phyloP scores from a whole-genome alignment of 2,113 vertebrate genomes.

The Spermophilus dauricus region DNA sequence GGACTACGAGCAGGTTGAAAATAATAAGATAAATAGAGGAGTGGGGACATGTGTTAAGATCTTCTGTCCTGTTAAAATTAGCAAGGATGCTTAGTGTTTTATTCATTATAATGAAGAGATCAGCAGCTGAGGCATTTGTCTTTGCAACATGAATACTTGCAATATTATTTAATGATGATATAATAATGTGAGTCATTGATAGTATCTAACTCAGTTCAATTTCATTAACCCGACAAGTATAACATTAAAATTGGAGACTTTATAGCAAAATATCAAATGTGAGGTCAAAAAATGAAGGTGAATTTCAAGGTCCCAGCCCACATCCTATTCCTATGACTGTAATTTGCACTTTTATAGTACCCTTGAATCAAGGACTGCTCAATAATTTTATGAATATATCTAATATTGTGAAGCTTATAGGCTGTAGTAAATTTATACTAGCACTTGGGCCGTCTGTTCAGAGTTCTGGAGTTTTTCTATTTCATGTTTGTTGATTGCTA shows the following conservation, averaged over 20 bases:
- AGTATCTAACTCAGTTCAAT: constrained; percentile 23
- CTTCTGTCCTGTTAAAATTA: constrained; percentile 82
- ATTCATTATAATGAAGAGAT: constrained; percentile 65
- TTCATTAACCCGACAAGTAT: constrained; percentile 30
- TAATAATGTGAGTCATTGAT: background rate
- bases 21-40: constrained; percentile 39
- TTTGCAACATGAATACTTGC: background rate
- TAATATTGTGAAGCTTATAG: constrained; percentile 16
- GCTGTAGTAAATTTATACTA: background rate
- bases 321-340: constrained; percentile 26
- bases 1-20: constrained; percentile 76
- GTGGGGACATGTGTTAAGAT: constrained; percentile 51
- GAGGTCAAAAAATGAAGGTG: constrained; percentile 52
- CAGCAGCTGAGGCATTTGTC: constrained; percentile 9
- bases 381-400: constrained; percentile 25
- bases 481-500: constrained; percentile 27
- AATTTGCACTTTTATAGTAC: constrained; percentile 59
- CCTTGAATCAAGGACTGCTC: background rate
- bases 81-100: constrained; percentile 74
- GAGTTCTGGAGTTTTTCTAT: constrained; percentile 21
- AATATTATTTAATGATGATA: background rate
- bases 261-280: constrained; percentile 60
- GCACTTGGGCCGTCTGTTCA: background rate
- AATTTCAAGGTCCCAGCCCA: constrained; percentile 34
- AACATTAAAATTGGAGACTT: constrained; percentile 65